Evolutionary conservation across 2,113 vertebrate genomes (phyloP).

Genomic region (Crotalus viridis): DNA sequence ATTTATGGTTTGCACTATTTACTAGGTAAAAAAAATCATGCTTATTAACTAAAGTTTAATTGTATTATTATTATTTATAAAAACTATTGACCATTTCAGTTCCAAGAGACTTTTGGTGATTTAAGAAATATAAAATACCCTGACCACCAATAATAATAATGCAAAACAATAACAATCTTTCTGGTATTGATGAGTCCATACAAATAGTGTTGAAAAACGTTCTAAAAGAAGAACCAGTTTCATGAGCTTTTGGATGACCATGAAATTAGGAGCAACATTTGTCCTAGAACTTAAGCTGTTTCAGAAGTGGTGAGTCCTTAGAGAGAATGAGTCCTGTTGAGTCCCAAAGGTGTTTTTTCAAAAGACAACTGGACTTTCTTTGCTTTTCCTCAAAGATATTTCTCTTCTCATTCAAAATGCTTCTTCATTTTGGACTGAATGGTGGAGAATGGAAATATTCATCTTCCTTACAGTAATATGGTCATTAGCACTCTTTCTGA

Average conservation of each 20-base stretch:
- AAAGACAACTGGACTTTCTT: background rate
- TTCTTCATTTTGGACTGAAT: background rate
- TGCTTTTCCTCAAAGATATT: background rate
- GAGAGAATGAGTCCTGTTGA: background rate
- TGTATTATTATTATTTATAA: conserved; percentile 42
- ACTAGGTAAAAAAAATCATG: conserved; percentile 63
- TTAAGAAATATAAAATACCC: background rate
- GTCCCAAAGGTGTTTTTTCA: background rate
- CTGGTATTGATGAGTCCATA: background rate
- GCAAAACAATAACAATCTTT: background rate
- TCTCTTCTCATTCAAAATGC: background rate
- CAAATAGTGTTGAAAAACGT: background rate
- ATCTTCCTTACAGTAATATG: background rate
- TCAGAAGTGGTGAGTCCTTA: background rate
- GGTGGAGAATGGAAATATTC: background rate
- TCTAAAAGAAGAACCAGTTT: background rate
- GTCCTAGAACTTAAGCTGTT: background rate
- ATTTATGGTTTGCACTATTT: conserved; percentile 59
- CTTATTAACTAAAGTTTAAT: conserved; percentile 64
- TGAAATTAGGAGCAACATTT: background rate
- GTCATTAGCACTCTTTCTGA: background rate
- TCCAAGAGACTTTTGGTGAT: background rate
- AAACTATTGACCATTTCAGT: background rate
- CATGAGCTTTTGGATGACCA: background rate
- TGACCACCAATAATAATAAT: background rate